phyloP scores from a whole-genome alignment of 35 echinoderm and acorn worm species.

The Heliocidaris erythrogramma region DNA sequence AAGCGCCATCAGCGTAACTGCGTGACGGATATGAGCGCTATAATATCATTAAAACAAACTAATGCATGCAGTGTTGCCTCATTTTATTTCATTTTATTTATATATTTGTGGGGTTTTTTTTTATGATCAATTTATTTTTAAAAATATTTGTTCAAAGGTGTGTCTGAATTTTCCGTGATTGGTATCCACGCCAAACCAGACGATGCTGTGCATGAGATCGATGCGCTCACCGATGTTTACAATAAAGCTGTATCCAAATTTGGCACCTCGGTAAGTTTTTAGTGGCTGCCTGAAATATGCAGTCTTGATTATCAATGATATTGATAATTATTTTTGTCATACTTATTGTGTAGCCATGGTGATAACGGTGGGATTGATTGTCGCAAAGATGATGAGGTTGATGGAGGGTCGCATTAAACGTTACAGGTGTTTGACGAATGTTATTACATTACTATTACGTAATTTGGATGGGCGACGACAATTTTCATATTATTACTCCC shows the following conservation, averaged over 20 bases:
- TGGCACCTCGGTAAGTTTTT: constrained; percentile 2
- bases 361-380: background rate
- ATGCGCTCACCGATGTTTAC: constrained; percentile 73
- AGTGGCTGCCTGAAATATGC: background rate
- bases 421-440: background rate
- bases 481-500: too few species aligned
- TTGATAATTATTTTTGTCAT: background rate
- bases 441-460: background rate
- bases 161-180: constrained; percentile 61
- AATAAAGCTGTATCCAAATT: constrained; percentile 53
- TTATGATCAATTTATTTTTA: background rate
- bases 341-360: background rate
- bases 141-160: background rate
- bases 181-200: constrained; percentile 84
- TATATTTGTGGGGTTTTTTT: background rate
- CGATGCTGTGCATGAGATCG: constrained; percentile 70
- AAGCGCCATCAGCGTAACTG: too few species aligned
- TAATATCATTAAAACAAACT: background rate
- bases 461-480: too few species aligned
- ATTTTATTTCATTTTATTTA: background rate
- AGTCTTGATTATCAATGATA: background rate
- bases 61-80: background rate
- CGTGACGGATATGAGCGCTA: too few species aligned
- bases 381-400: background rate
- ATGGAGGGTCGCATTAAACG: background rate